Percentiles rank a stretch among this genome's conserved stretches.
Evolutionary conservation across 2,888 invertebrate species (phyloP).

Genomic region (Acheta domesticus): DNA sequence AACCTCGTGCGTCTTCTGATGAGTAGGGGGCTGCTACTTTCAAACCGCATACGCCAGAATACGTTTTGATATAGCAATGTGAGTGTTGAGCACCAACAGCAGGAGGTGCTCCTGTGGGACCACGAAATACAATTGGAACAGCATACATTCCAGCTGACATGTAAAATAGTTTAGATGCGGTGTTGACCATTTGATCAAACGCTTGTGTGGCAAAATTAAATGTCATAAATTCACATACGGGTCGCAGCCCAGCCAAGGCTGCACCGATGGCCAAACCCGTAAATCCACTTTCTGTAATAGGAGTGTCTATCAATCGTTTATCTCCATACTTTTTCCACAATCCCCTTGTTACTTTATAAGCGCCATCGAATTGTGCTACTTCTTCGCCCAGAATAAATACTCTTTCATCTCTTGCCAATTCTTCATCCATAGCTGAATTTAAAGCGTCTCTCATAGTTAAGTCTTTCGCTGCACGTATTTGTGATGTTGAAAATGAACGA

Average conservation of each 20-base stretch:
- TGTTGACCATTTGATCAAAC: constrained; percentile 67
- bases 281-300: constrained; percentile 62
- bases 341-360: constrained; percentile 59
- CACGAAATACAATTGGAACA: constrained; percentile 64
- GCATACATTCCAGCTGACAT: constrained; percentile 61
- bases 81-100: constrained; percentile 65
- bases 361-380: constrained; percentile 63
- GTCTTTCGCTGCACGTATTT: too few species aligned
- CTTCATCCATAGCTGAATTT: constrained; percentile 62
- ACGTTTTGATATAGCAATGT: constrained; percentile 65
- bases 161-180: constrained; percentile 66
- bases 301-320: constrained; percentile 62
- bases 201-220: constrained; percentile 75
- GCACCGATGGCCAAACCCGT: constrained; percentile 66
- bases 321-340: constrained; percentile 65
- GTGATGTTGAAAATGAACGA: too few species aligned
- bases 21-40: constrained; percentile 60
- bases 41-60: constrained; percentile 60
- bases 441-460: constrained; percentile 55
- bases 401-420: constrained; percentile 57
- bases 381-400: constrained; percentile 63
- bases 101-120: constrained; percentile 61
- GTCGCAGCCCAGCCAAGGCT: constrained; percentile 64
- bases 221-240: constrained; percentile 73
- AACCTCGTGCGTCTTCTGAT: constrained; percentile 59